Evolutionary conservation across 2,113 vertebrate genomes (phyloP).

Genomic region (Hassar affinis): DNA sequence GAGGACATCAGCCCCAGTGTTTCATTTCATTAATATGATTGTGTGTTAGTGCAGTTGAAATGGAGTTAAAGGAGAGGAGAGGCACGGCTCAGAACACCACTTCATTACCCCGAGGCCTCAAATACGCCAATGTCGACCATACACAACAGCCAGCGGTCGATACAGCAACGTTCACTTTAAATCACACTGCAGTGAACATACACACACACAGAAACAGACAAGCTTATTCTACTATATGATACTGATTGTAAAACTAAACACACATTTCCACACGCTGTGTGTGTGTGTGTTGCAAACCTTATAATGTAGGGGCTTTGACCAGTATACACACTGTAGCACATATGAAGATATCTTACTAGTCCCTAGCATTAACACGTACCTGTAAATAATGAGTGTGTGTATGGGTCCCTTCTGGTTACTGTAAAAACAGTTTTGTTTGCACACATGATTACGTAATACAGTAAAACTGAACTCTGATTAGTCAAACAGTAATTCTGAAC

Average conservation of each 20-base stretch:
- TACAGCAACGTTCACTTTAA: slow-evolving; percentile 28
- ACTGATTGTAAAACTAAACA: neutral
- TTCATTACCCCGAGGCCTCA: slow-evolving; percentile 48
- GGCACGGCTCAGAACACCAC: neutral
- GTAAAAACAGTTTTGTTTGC: no score
- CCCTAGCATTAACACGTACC: no score
- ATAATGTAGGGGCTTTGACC: no score
- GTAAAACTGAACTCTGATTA: no score
- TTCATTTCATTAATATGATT: slow-evolving; percentile 70
- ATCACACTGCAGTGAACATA: no score
- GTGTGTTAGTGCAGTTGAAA: slow-evolving; percentile 15
- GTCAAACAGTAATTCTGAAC: no score
- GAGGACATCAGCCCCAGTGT: slow-evolving; percentile 58
- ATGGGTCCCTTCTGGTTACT: no score
- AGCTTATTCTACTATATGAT: neutral
- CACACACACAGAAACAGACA: neutral
- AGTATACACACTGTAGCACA: no score
- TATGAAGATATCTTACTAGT: no score
- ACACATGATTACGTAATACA: no score
- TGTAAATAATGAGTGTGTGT: no score
- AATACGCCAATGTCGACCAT: slow-evolving; percentile 52
- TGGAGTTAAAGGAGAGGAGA: slow-evolving; percentile 8
- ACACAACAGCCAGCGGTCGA: slow-evolving; percentile 60
- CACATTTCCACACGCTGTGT: neutral
- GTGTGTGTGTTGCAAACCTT: slow-evolving; percentile 11